phyloP scores from a whole-genome alignment of 2,888 invertebrate species.

The Drosophila merina region DNA sequence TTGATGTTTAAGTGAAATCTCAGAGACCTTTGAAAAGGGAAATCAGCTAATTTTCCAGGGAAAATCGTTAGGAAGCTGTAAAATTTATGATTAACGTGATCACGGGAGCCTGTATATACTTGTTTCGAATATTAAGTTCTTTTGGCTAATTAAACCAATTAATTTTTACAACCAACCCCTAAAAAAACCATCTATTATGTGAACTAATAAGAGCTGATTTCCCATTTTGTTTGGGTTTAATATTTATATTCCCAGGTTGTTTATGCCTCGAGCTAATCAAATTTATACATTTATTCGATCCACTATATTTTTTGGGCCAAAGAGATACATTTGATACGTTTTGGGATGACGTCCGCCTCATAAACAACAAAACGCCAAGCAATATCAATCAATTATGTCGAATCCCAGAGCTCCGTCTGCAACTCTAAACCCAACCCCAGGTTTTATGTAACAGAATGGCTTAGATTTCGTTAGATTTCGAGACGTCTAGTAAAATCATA shows the following conservation, averaged over 20 bases:
- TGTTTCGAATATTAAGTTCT: neutral
- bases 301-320: slow-evolving; percentile 36
- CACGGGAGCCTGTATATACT: neutral
- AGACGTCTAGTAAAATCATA: slow-evolving; percentile 68
- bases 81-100: neutral
- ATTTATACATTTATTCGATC: slow-evolving; percentile 43
- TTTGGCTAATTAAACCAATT: neutral
- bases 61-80: neutral
- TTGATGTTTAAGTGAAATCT: slow-evolving; percentile 39
- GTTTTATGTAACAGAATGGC: slow-evolving; percentile 65
- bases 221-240: slow-evolving; percentile 13
- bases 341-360: slow-evolving; percentile 41
- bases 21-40: slow-evolving; percentile 6
- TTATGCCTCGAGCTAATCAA: slow-evolving; percentile 22
- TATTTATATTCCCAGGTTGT: slow-evolving; percentile 22
- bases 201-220: slow-evolving; percentile 20
- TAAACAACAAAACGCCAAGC: slow-evolving; percentile 62
- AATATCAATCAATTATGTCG: slow-evolving; percentile 63
- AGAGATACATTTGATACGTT: slow-evolving; percentile 37
- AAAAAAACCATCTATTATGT: slow-evolving; percentile 23
- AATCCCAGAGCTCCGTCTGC: slow-evolving; percentile 29
- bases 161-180: slow-evolving; percentile 22
- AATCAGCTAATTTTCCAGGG: neutral
- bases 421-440: slow-evolving; percentile 31
- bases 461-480: slow-evolving; percentile 62